Base-by-base conservation (phyloP, 2,888 invertebrate genomes). In the Catocala nupta region DNA sequence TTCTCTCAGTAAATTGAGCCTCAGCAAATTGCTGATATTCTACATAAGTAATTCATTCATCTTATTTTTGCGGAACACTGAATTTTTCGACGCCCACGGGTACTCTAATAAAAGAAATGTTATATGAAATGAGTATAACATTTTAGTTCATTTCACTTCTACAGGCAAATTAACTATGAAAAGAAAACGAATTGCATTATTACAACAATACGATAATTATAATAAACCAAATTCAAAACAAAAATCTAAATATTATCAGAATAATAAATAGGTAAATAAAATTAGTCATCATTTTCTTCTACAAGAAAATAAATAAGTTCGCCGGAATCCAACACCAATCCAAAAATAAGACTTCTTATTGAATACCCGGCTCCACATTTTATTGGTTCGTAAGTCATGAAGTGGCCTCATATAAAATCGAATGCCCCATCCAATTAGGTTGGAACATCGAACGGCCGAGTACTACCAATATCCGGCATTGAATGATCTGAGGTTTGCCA, bases 401-500 rank as follows among this genome's bases (percentile, higher is more conserved):
- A 80, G 73, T 71, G 68, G 70, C 63, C 67, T 67, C 80, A 76
- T 80, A 82, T 82, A 80, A 77, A 78, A 70, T 59, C 68, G 65
- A 71, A 71, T 73, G 70, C 75, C 67, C 74, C 77, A 79, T 80
- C 78, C 84, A 84, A 84, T 84, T 81, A 84, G 78, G 65, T 65
- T 62, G 61, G 78, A 73, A 70, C 71, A 75, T 74, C 68, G 73
- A 79, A 73, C 69, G 70, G 73, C 77, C 65, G 65, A 78, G 71
- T 75, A 73, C 73, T 76, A 73, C 82, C 84, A 84, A 87, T 86
- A 87, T 86, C 87, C 87, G 85, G 75, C 76, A 65, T 75, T 81
- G 51, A 79, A 79, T 69, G 69, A 75, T 73, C 75, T 71, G 64
- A 78, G 73, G 70, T 58, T 65, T 80, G 78, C 69, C 78, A 77